These are phyloP conservation scores for Hydrochoerus hydrochaeris DNA, from an alignment of 2,113 vertebrate genomes.

Conservation along the genomic window DNA sequence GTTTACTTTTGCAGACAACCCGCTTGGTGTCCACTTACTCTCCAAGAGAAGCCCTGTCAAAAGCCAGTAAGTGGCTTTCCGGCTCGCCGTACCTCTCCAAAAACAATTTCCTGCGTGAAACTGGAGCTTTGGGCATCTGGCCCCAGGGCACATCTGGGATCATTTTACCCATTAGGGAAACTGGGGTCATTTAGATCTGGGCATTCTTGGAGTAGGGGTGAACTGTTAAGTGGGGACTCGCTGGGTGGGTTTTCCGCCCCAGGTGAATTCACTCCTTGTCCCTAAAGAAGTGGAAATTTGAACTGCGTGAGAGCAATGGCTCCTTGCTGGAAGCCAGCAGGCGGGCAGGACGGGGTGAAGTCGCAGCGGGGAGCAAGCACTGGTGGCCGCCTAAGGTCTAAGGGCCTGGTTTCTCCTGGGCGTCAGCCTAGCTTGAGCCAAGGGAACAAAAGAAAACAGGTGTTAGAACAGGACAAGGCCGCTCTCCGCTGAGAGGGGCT, in stretches of 20 bases:
- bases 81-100: slow-evolving; percentile 53
- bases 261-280: slow-evolving; percentile 45
- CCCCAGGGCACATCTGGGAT: slow-evolving; percentile 60
- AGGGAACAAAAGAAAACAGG: not conserved
- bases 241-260: slow-evolving; percentile 26
- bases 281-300: slow-evolving; percentile 51
- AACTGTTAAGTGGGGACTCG: not conserved
- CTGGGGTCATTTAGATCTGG: slow-evolving; percentile 32
- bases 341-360: not conserved
- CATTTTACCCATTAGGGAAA: slow-evolving; percentile 63
- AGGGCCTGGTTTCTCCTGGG: slow-evolving; percentile 67
- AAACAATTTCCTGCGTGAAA: slow-evolving; percentile 70
- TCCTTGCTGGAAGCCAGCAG: not conserved
- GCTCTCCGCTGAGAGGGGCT: rapidly evolving
- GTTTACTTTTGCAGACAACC: slow-evolving; percentile 75
- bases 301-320: not conserved
- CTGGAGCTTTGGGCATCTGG: not conserved
- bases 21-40: slow-evolving; percentile 70
- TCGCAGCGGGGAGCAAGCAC: not conserved
- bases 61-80: slow-evolving; percentile 68
- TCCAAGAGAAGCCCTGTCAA: slow-evolving; percentile 60
- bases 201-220: slow-evolving; percentile 33
- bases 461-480: rapidly evolving
- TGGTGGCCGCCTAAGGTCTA: slow-evolving; percentile 47
- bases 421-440: slow-evolving; percentile 63